Evolutionary conservation across 1,140 invertebrate genomes (phyloP).

Genomic region (Temnothorax nylanderi): DNA sequence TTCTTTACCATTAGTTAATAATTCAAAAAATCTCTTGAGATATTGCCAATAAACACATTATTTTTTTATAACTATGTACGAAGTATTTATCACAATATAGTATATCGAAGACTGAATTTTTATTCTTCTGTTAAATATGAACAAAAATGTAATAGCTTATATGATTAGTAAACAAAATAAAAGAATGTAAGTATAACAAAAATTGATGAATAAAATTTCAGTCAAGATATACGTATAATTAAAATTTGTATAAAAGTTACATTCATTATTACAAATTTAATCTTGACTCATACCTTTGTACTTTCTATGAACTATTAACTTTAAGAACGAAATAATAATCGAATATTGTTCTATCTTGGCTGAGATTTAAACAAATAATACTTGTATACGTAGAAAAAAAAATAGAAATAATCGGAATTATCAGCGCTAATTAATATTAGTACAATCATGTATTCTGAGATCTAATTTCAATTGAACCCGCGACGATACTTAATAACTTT

Average conservation of each 20-base stretch:
- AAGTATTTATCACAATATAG: background rate
- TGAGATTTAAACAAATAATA: background rate
- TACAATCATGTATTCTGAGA: background rate
- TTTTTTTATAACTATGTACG: background rate
- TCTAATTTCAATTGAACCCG: background rate
- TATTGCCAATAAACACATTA: background rate
- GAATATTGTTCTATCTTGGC: background rate
- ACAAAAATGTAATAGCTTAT: background rate
- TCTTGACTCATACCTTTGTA: background rate
- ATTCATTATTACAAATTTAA: background rate
- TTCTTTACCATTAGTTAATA: background rate
- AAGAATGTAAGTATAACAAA: background rate
- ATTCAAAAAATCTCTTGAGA: background rate
- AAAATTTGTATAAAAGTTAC: background rate
- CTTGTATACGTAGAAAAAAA: background rate
- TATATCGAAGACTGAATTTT: background rate
- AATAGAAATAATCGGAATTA: background rate
- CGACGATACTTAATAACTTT: background rate
- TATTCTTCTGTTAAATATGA: background rate
- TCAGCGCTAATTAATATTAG: background rate
- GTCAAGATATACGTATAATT: no score
- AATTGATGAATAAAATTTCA: background rate
- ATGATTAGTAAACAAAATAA: background rate
- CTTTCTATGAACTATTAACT: background rate
- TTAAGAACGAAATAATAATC: background rate